Evolutionary conservation across 2,797 vertebrate genomes (phyloP).

Genomic region (Lepilemur septentrionalis): DNA sequence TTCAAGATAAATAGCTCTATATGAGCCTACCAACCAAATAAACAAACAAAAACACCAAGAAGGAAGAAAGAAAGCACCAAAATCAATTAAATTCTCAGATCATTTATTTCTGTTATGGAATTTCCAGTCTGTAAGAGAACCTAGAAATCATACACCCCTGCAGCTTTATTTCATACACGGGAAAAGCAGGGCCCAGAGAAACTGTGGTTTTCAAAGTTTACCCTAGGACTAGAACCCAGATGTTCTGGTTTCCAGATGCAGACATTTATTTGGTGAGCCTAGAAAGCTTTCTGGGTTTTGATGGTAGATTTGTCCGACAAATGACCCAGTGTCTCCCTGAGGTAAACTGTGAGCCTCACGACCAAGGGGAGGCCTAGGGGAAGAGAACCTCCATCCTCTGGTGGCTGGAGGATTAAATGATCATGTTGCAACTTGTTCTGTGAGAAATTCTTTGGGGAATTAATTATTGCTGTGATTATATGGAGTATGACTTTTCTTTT

Average conservation of each 20-base stretch:
- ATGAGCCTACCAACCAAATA: neutral
- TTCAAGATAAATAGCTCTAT: neutral
- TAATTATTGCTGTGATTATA: conserved; percentile 64
- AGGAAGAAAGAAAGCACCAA: neutral
- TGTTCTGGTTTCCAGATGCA: neutral
- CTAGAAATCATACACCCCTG: neutral
- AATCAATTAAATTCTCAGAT: neutral
- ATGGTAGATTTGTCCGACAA: neutral
- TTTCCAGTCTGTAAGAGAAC: neutral
- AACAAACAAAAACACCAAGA: neutral
- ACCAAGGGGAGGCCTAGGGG: neutral
- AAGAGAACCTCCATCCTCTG: conserved; percentile 16
- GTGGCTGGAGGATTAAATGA: conserved; percentile 48
- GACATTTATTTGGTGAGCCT: neutral
- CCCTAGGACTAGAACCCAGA: neutral
- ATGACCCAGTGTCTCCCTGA: conserved; percentile 40
- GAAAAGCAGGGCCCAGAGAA: neutral
- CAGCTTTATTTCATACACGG: neutral
- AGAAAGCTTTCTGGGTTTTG: neutral
- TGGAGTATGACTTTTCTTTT: neutral
- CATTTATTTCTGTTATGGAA: conserved; percentile 21
- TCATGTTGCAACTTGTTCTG: conserved; percentile 51
- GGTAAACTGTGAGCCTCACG: neutral
- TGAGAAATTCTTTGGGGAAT: conserved; percentile 56
- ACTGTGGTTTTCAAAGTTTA: neutral